phyloP scores from a whole-genome alignment of 2,113 vertebrate species.

The Columbina picui region DNA sequence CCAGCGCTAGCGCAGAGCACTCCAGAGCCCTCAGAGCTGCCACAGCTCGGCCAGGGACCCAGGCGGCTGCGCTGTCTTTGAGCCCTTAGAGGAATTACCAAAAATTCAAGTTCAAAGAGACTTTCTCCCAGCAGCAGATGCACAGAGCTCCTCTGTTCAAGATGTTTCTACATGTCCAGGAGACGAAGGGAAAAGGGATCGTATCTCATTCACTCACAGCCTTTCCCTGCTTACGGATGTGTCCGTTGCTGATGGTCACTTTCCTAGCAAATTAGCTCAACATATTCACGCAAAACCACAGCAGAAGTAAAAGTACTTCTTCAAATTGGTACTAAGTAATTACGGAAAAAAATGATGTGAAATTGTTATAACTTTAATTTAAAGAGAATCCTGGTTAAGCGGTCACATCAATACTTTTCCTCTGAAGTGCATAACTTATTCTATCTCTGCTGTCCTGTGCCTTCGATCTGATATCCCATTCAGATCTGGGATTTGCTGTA shows the following conservation, averaged over 20 bases:
- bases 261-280: not conserved
- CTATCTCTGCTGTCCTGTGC: not conserved
- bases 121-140: conserved; percentile 55
- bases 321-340: not conserved
- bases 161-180: not conserved
- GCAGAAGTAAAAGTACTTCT: not conserved
- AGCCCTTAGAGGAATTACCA: conserved; percentile 53
- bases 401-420: not conserved
- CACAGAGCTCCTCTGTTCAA: conserved; percentile 49
- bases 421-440: not conserved
- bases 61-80: conserved; percentile 60
- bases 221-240: not conserved
- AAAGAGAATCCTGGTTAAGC: not conserved
- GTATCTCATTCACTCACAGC: not conserved
- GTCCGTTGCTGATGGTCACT: not conserved
- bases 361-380: not conserved
- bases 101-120: conserved; percentile 52
- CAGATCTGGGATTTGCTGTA: not conserved
- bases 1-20: conserved; percentile 57
- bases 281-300: not conserved
- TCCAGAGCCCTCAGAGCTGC: conserved; percentile 64
- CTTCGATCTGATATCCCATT: not conserved
- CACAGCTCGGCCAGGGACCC: conserved; percentile 60
- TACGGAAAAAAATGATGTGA: not conserved
- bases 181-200: not conserved